These are phyloP conservation scores for Cyclophora albipunctata DNA, from an alignment of 2,888 invertebrate species.

Conservation along the genomic window DNA sequence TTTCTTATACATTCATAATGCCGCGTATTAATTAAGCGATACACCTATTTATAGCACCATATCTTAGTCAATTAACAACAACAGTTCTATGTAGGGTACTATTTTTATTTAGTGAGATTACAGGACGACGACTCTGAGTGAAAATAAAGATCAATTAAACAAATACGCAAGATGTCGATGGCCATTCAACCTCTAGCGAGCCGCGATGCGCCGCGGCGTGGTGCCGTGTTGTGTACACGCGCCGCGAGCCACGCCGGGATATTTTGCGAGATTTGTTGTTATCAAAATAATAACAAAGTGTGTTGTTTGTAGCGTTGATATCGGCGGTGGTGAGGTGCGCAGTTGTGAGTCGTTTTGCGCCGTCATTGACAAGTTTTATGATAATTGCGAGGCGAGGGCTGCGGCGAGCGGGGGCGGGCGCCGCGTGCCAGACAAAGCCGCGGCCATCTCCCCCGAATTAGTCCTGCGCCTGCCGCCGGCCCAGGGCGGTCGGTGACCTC, in stretches of 20 bases:
- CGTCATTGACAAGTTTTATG: constrained; percentile 25
- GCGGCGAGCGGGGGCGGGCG: constrained; percentile 34
- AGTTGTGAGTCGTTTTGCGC: constrained; percentile 16
- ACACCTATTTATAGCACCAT: no score
- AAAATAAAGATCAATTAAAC: constrained; percentile 39
- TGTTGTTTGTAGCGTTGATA: no score
- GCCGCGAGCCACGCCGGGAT: no score
- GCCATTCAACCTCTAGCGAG: constrained; percentile 28
- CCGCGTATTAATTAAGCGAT: no score
- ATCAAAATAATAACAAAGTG: no score
- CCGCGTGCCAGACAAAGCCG: constrained; percentile 59
- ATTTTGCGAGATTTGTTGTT: no score
- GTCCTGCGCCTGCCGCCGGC: constrained; percentile 51
- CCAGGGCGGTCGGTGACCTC: constrained; percentile 59
- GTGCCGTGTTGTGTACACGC: no score
- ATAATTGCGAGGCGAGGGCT: constrained; percentile 27
- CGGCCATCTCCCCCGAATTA: constrained; percentile 72
- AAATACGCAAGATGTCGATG: constrained; percentile 39
- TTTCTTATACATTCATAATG: no score
- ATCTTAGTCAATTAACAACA: no score
- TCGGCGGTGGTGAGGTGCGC: constrained; percentile 7
- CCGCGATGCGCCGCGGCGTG: no score
- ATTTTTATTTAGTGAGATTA: no score
- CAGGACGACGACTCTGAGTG: constrained; percentile 26
- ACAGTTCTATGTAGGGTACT: no score